phyloP scores from a whole-genome alignment of 1,140 invertebrate species.

The Saccostrea echinata region DNA sequence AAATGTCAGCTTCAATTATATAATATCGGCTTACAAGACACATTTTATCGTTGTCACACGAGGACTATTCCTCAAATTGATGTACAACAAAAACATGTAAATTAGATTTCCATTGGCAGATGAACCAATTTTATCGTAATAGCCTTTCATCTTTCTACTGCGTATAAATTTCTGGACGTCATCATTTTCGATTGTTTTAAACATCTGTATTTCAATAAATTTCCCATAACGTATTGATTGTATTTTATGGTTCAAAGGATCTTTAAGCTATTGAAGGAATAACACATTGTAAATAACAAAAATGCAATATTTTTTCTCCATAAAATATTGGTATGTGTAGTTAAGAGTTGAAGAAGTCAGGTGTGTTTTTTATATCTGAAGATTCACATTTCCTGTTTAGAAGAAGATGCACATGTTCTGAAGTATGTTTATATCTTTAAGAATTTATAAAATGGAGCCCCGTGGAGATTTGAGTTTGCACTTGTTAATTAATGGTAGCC shows the following conservation, averaged over 20 bases:
- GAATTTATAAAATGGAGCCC: conserved; percentile 34
- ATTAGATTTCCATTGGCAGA: conserved; percentile 31
- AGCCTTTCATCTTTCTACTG: conserved; percentile 29
- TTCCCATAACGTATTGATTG: conserved; percentile 11
- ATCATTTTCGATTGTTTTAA: conserved; percentile 30
- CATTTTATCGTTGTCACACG: conserved; percentile 34
- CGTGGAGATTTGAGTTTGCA: conserved; percentile 5
- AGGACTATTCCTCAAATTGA: conserved; percentile 7
- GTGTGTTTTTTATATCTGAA: not conserved
- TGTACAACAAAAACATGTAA: conserved; percentile 34
- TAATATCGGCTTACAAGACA: conserved; percentile 31
- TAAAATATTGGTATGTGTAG: not conserved
- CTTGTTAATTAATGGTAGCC: conserved; percentile 32
- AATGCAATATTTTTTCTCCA: not conserved
- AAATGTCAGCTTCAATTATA: conserved; percentile 34
- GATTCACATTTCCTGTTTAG: conserved; percentile 31
- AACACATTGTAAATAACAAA: not conserved
- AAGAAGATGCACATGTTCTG: conserved; percentile 16
- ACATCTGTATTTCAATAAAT: conserved; percentile 22
- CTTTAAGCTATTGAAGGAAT: not conserved
- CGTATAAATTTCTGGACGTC: conserved; percentile 31
- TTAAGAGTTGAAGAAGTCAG: not conserved
- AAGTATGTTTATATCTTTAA: conserved; percentile 34
- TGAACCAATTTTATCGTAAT: conserved; percentile 28
- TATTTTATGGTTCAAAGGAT: conserved; percentile 8